Percentiles rank a stretch among this genome's conserved stretches.
Conservation (phyloP, 2,888 invertebrate genomes). For the Caenorhabditis afra region DNA sequence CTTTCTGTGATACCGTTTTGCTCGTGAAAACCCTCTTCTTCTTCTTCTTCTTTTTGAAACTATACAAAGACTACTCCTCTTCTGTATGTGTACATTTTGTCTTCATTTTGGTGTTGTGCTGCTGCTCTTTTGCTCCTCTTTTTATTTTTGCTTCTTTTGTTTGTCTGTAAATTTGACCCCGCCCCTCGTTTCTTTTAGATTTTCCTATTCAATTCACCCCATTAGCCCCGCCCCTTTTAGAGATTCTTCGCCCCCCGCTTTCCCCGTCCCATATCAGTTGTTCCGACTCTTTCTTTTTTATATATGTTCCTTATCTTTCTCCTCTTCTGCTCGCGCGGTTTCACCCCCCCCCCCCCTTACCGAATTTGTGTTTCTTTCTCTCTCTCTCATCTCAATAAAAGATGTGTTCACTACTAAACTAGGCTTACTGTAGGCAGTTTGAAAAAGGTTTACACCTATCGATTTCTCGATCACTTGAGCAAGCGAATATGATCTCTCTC, state of each 20-base stretch:
- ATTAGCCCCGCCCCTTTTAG: slow-evolving; percentile 4
- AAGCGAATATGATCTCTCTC: too few species aligned
- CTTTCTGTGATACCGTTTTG: slow-evolving; percentile 14
- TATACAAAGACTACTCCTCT: too few species aligned
- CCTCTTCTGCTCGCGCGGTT: background rate
- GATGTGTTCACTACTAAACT: slow-evolving; percentile 2
- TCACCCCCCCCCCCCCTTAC: background rate
- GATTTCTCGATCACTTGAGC: background rate
- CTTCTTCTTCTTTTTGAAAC: background rate
- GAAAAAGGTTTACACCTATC: slow-evolving; percentile 22
- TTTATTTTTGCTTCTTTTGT: slow-evolving; percentile 16
- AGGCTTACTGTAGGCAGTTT: background rate
- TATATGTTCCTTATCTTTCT: background rate
- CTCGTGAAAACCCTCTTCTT: background rate
- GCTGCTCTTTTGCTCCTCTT: slow-evolving; percentile 13
- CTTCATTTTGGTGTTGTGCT: background rate
- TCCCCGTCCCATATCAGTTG: slow-evolving; percentile 32
- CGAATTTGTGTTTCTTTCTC: background rate
- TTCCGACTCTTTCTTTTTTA: background rate
- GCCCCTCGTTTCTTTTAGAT: background rate
- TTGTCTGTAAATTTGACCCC: slow-evolving; percentile 38
- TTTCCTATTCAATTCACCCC: background rate
- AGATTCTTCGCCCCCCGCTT: background rate
- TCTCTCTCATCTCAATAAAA: slow-evolving; percentile 16
- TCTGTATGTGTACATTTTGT: background rate